These are phyloP conservation scores for Plagodis pulveraria DNA, from an alignment of 2,888 invertebrate genomes.

Conservation along the genomic window DNA sequence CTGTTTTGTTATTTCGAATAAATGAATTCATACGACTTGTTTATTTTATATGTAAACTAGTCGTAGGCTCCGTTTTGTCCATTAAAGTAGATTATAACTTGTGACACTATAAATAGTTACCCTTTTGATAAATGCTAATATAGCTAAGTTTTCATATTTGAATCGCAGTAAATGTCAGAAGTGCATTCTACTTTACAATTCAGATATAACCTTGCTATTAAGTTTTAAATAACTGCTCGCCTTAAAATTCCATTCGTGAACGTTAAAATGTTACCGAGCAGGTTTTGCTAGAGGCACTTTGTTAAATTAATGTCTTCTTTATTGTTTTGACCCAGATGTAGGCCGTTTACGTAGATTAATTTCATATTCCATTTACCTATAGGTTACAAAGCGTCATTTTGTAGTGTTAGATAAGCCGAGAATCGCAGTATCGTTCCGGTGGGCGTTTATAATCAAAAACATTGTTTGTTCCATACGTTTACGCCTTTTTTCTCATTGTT, in stretches of 20 bases:
- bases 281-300: constrained; percentile 39
- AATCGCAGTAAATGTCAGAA: constrained; percentile 21
- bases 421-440: constrained; percentile 44
- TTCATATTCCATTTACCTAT: constrained; percentile 61
- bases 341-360: constrained; percentile 57
- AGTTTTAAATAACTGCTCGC: constrained; percentile 27
- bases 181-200: constrained; percentile 22
- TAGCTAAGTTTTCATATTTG: constrained; percentile 16
- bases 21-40: too few species aligned
- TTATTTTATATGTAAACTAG: neutral
- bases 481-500: neutral
- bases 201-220: constrained; percentile 29
- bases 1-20: too few species aligned
- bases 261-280: constrained; percentile 42
- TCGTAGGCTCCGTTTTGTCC: neutral
- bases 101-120: neutral
- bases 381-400: constrained; percentile 49
- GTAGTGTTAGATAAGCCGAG: constrained; percentile 58
- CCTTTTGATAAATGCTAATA: constrained; percentile 1
- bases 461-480: constrained; percentile 6
- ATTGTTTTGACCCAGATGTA: constrained; percentile 61
- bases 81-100: too few species aligned
- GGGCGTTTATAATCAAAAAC: constrained; percentile 33
- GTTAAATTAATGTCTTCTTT: constrained; percentile 57
- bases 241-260: constrained; percentile 41